phyloP scores from a whole-genome alignment of 2,113 vertebrate species.

The Kobus ellipsiprymnus region DNA sequence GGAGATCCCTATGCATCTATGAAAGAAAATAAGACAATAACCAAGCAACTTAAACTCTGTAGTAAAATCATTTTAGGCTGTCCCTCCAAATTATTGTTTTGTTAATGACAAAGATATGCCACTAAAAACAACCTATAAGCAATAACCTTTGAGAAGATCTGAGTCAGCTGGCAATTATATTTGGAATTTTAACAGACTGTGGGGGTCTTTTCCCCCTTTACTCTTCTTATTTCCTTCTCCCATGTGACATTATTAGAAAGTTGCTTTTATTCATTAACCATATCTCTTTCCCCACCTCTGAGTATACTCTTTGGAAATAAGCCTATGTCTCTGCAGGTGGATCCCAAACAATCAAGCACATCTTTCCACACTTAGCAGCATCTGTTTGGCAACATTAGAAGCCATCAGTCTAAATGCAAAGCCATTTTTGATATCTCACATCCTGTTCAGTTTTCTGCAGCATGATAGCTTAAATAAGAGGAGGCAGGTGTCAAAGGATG shows the following conservation, averaged over 20 bases:
- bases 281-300: background rate
- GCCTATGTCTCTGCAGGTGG: background rate
- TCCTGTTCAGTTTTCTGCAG: background rate
- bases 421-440: background rate
- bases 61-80: background rate
- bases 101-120: constrained; percentile 24
- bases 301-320: background rate
- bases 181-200: background rate
- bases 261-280: background rate
- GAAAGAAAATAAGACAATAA: constrained; percentile 5
- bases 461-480: background rate
- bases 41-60: background rate
- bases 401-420: background rate
- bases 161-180: background rate
- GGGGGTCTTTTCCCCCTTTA: background rate
- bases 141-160: constrained; percentile 12
- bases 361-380: background rate
- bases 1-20: background rate
- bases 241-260: background rate
- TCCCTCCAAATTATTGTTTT: constrained; percentile 25
- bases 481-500: background rate
- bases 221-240: constrained; percentile 22
- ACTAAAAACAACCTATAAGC: background rate
- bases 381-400: background rate
- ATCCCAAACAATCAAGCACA: background rate